phyloP scores from a whole-genome alignment of 2,888 invertebrate genomes.

The Brachynemurus nebulosus region DNA sequence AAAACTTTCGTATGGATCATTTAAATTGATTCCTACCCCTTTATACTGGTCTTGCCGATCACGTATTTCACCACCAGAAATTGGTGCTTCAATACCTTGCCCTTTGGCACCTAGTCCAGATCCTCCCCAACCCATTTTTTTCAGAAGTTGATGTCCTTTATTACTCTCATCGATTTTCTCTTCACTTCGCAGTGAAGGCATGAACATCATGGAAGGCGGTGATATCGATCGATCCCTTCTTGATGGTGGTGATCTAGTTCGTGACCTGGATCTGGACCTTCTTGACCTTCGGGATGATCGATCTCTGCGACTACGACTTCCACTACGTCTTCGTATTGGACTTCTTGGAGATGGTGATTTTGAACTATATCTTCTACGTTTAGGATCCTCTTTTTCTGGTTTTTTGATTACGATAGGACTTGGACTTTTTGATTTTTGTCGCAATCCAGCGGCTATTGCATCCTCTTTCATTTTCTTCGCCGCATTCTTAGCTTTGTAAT shows the following conservation, averaged over 20 bases:
- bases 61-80: constrained; percentile 78
- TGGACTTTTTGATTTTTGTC: constrained; percentile 62
- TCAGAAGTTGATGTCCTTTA: constrained; percentile 92
- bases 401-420: constrained; percentile 63
- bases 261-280: constrained; percentile 34
- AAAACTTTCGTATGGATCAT: constrained; percentile 95
- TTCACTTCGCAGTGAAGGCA: constrained; percentile 39
- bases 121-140: constrained; percentile 98
- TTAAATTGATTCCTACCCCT: constrained; percentile 85
- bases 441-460: constrained; percentile 54
- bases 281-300: constrained; percentile 38
- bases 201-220: constrained; percentile 57
- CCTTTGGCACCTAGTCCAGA: constrained; percentile 87
- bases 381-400: constrained; percentile 54
- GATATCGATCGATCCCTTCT: constrained; percentile 15
- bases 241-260: constrained; percentile 36
- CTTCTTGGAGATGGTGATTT: constrained; percentile 33
- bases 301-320: constrained; percentile 25
- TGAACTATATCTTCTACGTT: constrained; percentile 61
- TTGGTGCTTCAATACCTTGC: constrained; percentile 91
- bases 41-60: constrained; percentile 87
- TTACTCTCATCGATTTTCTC: constrained; percentile 75
- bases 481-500: constrained; percentile 89
- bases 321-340: constrained; percentile 11
- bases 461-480: constrained; percentile 82